Conservation (phyloP, 1,140 invertebrate genomes). For the Coboldia fuscipes region DNA sequence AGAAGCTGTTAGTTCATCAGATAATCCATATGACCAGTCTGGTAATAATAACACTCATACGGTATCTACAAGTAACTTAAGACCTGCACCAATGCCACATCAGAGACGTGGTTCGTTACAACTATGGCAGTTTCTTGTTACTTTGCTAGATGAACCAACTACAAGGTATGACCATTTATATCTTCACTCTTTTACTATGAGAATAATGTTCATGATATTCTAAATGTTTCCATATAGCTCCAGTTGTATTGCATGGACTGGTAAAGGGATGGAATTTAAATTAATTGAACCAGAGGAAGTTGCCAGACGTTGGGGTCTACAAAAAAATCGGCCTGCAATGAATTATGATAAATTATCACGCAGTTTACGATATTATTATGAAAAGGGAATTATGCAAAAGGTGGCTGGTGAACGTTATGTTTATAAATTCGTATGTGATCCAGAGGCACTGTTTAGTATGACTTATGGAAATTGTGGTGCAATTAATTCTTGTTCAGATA, state of each 20-base stretch:
- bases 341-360: slow-evolving; percentile 91
- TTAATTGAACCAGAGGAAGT: slow-evolving; percentile 88
- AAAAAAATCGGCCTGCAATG: slow-evolving; percentile 85
- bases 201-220: not conserved
- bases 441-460: slow-evolving; percentile 80
- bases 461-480: slow-evolving; percentile 31
- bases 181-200: not conserved
- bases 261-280: slow-evolving; percentile 84
- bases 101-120: slow-evolving; percentile 63
- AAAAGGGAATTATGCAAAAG: slow-evolving; percentile 97
- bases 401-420: slow-evolving; percentile 89
- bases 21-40: too few relatives aligned
- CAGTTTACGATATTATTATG: slow-evolving; percentile 86
- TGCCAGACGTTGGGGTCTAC: slow-evolving; percentile 58
- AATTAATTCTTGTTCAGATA: too few relatives aligned
- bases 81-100: slow-evolving; percentile 12
- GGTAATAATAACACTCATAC: too few relatives aligned
- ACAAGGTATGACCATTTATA: slow-evolving; percentile 12
- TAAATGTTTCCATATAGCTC: slow-evolving; percentile 27
- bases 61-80: too few relatives aligned
- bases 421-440: slow-evolving; percentile 90
- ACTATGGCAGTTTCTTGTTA: slow-evolving; percentile 85
- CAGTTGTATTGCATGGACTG: slow-evolving; percentile 88
- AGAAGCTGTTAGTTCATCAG: too few relatives aligned
- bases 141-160: slow-evolving; percentile 63